Conservation (phyloP, 2,797 vertebrate genomes). For the Yasuhikotakia modesta region DNA sequence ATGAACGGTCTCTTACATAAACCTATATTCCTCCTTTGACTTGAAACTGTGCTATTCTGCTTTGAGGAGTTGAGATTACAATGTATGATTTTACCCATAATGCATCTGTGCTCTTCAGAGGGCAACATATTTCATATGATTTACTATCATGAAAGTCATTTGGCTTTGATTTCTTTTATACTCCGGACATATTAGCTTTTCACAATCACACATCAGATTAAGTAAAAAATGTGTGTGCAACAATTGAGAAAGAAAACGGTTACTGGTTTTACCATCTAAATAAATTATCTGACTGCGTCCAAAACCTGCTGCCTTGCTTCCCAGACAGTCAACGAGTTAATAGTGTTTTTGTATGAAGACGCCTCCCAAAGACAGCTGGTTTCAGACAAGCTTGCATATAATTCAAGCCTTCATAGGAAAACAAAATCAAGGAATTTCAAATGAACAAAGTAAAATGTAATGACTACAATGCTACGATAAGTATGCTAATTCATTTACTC, state of each 20-base stretch:
- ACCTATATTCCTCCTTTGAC: background rate
- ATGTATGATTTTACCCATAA: background rate
- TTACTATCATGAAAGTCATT: background rate
- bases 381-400: background rate
- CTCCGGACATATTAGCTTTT: background rate
- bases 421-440: background rate
- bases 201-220: background rate
- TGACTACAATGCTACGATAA: background rate
- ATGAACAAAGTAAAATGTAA: background rate
- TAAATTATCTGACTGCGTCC: background rate
- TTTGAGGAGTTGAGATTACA: conserved; percentile 2
- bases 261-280: background rate
- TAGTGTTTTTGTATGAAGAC: background rate
- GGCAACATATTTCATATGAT: background rate
- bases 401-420: background rate
- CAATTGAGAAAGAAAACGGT: background rate
- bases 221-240: background rate
- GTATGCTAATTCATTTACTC: background rate
- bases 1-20: background rate
- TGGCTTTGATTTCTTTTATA: background rate
- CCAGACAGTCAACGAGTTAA: background rate
- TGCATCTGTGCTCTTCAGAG: background rate
- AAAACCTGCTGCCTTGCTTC: background rate
- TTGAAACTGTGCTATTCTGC: background rate
- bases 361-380: background rate